phyloP scores from a whole-genome alignment of 2,113 vertebrate genomes.

The Apistogramma diplotaenia region DNA sequence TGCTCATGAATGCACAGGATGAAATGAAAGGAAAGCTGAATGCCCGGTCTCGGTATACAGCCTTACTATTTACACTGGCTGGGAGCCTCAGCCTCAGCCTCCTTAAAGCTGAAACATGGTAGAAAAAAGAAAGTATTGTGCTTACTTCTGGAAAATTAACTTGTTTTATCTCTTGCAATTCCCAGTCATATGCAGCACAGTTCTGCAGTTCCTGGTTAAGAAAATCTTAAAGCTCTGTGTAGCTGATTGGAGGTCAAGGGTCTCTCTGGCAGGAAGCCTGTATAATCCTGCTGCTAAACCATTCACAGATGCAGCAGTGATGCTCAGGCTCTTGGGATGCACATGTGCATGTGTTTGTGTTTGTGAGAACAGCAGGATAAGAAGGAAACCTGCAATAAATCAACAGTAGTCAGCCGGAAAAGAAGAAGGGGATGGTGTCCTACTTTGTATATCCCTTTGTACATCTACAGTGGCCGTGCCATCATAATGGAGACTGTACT shows the following conservation, averaged over 20 bases:
- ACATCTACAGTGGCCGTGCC: neutral
- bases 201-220: slow-evolving; percentile 4
- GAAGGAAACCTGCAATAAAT: neutral
- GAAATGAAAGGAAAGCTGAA: neutral
- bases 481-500: neutral
- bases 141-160: neutral
- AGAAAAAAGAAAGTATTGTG: neutral
- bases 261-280: slow-evolving; percentile 28
- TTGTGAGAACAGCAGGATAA: neutral
- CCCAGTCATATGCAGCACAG: neutral
- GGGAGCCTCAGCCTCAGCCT: neutral
- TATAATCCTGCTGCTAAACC: slow-evolving; percentile 39
- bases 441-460: neutral
- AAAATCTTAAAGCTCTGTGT: neutral
- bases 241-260: slow-evolving; percentile 4
- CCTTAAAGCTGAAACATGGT: neutral
- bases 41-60: neutral
- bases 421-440: neutral
- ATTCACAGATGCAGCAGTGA: slow-evolving; percentile 34
- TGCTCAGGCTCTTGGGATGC: slow-evolving; percentile 26
- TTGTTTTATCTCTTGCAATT: neutral
- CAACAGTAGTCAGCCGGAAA: neutral
- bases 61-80: neutral
- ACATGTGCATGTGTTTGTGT: neutral
- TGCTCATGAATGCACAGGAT: neutral